These are phyloP conservation scores for Leistus spinibarbis DNA, from an alignment of 2,888 invertebrate genomes.

Conservation along the genomic window DNA sequence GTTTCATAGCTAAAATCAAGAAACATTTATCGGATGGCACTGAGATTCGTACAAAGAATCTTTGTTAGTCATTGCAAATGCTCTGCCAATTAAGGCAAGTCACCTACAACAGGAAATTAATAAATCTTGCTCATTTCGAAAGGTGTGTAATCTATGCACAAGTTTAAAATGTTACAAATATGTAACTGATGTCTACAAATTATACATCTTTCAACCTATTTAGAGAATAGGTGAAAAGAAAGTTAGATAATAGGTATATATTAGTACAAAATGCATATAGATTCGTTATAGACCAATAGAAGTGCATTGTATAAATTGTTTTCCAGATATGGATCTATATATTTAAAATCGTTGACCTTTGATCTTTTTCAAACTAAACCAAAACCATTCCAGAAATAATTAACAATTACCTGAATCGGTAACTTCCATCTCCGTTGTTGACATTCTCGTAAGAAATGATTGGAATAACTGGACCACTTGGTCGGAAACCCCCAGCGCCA, in stretches of 20 bases:
- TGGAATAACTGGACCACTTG: slow-evolving; percentile 58
- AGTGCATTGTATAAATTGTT: neutral
- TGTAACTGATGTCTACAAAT: too few relatives aligned
- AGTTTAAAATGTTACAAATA: too few relatives aligned
- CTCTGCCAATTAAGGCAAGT: too few relatives aligned
- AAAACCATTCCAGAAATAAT: slow-evolving; percentile 13
- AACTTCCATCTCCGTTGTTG: slow-evolving; percentile 65
- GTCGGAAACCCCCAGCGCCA: slow-evolving; percentile 43
- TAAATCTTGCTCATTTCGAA: too few relatives aligned
- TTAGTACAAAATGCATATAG: neutral
- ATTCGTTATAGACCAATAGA: neutral
- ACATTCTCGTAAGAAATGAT: slow-evolving; percentile 64
- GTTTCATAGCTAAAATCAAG: slow-evolving; percentile 64
- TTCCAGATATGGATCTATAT: slow-evolving; percentile 3
- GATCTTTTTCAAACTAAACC: neutral
- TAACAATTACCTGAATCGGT: slow-evolving; percentile 58
- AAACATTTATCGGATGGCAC: neutral
- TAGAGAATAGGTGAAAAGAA: neutral
- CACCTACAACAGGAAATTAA: too few relatives aligned
- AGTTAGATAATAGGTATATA: neutral
- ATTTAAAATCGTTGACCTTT: neutral
- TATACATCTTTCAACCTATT: too few relatives aligned
- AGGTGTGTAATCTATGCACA: too few relatives aligned
- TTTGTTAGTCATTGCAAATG: too few relatives aligned
- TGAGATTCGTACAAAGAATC: too few relatives aligned